Evolutionary conservation across 2,888 invertebrate genomes (phyloP).

Genomic region (Automeris io): DNA sequence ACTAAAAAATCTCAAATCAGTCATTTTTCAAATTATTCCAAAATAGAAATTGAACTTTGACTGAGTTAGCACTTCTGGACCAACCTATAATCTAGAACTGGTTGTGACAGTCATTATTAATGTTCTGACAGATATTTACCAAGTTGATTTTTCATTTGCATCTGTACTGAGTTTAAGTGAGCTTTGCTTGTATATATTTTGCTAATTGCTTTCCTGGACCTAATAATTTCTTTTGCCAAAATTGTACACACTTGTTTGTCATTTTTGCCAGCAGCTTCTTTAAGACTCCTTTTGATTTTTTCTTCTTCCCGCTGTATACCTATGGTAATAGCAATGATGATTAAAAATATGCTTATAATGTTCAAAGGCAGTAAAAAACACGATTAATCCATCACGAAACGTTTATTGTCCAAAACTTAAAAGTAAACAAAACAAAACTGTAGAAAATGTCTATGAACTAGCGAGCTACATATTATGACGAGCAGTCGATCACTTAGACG

Average conservation of each 20-base stretch:
- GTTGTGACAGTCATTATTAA: slow-evolving; percentile 4
- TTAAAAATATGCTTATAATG: background rate
- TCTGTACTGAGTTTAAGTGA: slow-evolving; percentile 95
- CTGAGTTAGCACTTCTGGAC: too few species aligned
- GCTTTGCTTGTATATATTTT: slow-evolving; percentile 98
- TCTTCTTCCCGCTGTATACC: slow-evolving; percentile 98
- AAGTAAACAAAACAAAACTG: too few species aligned
- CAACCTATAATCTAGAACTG: too few species aligned
- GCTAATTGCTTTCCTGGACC: slow-evolving; percentile 90
- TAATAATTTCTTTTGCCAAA: slow-evolving; percentile 93
- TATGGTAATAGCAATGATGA: slow-evolving; percentile 42
- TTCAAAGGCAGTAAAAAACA: too few species aligned
- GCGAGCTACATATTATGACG: too few species aligned
- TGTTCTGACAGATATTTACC: slow-evolving; percentile 63
- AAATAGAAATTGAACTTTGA: too few species aligned
- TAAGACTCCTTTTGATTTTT: slow-evolving; percentile 94
- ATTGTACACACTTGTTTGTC: slow-evolving; percentile 96
- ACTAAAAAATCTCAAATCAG: too few species aligned
- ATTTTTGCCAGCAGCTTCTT: slow-evolving; percentile 96
- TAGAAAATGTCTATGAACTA: too few species aligned
- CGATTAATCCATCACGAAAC: too few species aligned
- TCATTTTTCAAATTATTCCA: too few species aligned
- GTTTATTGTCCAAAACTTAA: too few species aligned
- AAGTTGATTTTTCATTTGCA: slow-evolving; percentile 99
- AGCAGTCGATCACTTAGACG: too few species aligned